phyloP scores from a whole-genome alignment of 2,797 vertebrate species.

The Mustela erminea region DNA sequence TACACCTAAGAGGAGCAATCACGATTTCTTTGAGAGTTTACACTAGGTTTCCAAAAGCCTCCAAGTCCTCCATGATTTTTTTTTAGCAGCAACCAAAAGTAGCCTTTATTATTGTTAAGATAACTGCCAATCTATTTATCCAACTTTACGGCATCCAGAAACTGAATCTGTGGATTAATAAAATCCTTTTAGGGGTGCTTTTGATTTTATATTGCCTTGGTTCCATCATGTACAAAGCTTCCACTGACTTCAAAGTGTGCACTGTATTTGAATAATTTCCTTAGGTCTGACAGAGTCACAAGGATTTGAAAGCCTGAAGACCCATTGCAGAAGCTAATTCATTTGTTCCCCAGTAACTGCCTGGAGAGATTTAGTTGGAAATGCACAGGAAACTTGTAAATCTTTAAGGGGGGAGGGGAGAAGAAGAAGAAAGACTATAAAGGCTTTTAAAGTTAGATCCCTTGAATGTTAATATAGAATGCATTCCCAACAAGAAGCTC shows the following conservation, averaged over 20 bases:
- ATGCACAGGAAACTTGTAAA: conserved; percentile 16
- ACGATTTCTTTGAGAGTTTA: conserved; percentile 43
- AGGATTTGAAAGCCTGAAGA: conserved; percentile 15
- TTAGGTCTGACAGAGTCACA: conserved; percentile 4
- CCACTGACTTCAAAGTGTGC: not conserved
- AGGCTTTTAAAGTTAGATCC: conserved; percentile 5
- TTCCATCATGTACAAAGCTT: conserved; percentile 42
- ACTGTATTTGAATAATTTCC: conserved; percentile 35
- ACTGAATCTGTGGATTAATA: conserved; percentile 35
- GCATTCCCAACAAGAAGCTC: conserved; percentile 25
- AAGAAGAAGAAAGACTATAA: not conserved
- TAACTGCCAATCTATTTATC: conserved; percentile 15
- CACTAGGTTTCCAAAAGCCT: conserved; percentile 14
- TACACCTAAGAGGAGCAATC: conserved; percentile 23
- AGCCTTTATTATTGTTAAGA: conserved; percentile 13
- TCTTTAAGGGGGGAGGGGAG: not conserved
- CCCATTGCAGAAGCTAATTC: not conserved
- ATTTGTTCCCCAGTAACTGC: conserved; percentile 1
- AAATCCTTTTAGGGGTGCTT: conserved; percentile 58
- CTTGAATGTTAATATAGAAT: conserved; percentile 54
- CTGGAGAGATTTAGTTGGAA: conserved; percentile 41
- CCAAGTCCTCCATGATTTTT: not conserved
- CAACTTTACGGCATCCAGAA: conserved; percentile 47
- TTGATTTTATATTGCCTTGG: conserved; percentile 54
- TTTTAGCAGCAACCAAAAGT: conserved; percentile 9